phyloP scores from a whole-genome alignment of 2,797 vertebrate species.

The Thamnophis elegans region DNA sequence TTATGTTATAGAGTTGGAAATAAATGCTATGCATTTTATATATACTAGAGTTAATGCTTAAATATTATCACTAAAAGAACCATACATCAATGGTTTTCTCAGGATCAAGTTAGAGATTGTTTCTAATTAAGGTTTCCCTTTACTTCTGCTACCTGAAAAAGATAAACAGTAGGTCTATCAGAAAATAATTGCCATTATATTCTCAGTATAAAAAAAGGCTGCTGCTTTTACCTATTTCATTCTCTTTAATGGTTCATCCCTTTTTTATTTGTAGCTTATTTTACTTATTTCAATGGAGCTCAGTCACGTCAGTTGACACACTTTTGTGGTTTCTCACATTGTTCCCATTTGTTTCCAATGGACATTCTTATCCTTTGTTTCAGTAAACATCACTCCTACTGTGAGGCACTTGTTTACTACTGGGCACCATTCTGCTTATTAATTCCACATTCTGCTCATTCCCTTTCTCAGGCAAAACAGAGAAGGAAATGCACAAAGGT shows the following conservation, averaged over 20 bases:
- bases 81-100: not conserved
- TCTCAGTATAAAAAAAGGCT: not conserved
- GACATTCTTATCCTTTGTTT: not conserved
- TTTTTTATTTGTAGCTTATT: not conserved
- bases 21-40: not conserved
- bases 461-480: not conserved
- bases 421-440: not conserved
- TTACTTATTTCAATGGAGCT: not conserved
- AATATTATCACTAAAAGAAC: not conserved
- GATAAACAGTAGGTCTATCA: not conserved
- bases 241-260: not conserved
- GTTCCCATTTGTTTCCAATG: not conserved
- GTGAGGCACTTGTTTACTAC: not conserved
- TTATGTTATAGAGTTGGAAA: not conserved
- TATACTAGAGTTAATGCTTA: not conserved
- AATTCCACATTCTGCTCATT: not conserved
- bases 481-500: not conserved
- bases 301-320: not conserved
- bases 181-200: not conserved
- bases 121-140: not conserved
- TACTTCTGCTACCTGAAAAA: not conserved
- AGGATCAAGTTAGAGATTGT: not conserved
- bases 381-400: not conserved
- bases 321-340: not conserved
- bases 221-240: not conserved